phyloP scores from a whole-genome alignment of 2,888 invertebrate genomes.

The Octonoba sinensis region DNA sequence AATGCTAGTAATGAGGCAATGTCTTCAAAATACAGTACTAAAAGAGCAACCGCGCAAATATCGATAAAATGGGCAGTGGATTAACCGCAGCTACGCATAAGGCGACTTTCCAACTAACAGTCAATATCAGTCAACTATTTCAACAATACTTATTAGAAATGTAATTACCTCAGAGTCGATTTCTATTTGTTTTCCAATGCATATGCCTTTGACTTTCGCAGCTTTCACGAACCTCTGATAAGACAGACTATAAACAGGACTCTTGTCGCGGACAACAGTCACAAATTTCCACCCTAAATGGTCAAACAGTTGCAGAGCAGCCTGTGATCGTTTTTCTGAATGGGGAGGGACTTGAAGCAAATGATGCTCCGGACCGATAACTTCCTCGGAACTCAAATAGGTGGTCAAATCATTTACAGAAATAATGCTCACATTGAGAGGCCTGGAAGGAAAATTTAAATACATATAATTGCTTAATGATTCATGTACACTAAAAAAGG shows the following conservation, averaged over 20 bases:
- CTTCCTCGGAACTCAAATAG: constrained; percentile 2
- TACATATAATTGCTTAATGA: too few relatives aligned
- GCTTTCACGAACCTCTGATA: constrained; percentile 19
- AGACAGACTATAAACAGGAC: neutral
- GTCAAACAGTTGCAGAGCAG: constrained; percentile 41
- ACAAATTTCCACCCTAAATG: constrained; percentile 42
- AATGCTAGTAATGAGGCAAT: too few relatives aligned
- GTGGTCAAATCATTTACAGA: constrained; percentile 47
- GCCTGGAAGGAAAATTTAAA: constrained; percentile 8
- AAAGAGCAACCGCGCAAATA: too few relatives aligned
- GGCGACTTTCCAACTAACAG: too few relatives aligned
- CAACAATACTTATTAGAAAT: too few relatives aligned
- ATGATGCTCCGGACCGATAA: constrained; percentile 19
- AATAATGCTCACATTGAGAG: constrained; percentile 62
- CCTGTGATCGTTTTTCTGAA: constrained; percentile 20
- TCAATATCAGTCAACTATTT: too few relatives aligned
- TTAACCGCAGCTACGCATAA: too few relatives aligned
- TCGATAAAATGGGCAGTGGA: too few relatives aligned
- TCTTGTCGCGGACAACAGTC: constrained; percentile 29
- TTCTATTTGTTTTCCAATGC: constrained; percentile 41
- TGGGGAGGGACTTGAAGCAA: constrained; percentile 30
- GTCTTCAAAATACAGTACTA: too few relatives aligned
- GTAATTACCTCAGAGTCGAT: constrained; percentile 13
- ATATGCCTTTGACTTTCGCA: constrained; percentile 41
- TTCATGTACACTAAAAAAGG: too few relatives aligned